Evolutionary conservation across 2,113 vertebrate genomes (phyloP).

Genomic region (Amphiprion ocellaris): DNA sequence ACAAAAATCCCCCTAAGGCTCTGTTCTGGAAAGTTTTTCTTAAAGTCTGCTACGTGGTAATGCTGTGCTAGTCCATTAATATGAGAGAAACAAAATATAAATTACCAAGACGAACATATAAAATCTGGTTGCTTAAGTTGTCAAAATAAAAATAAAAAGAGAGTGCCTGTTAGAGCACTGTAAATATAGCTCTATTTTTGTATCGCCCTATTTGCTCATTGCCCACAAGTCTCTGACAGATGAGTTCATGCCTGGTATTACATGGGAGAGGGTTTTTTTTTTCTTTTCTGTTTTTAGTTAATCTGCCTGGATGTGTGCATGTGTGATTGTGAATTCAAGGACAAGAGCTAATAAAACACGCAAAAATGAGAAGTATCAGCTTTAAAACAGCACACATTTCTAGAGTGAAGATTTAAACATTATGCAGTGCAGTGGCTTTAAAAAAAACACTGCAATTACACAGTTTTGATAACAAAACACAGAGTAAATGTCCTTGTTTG

Average conservation of each 20-base stretch:
- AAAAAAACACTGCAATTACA: neutral
- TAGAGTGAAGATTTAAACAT: neutral
- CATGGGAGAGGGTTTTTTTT: neutral
- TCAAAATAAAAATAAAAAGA: conserved; percentile 24
- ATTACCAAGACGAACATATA: neutral
- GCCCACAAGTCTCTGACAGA: conserved; percentile 7
- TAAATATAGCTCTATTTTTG: conserved; percentile 37
- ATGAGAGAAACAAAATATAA: neutral
- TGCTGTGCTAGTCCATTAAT: neutral
- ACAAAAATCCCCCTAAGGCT: neutral
- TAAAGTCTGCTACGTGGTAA: neutral
- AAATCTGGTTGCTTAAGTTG: conserved; percentile 7
- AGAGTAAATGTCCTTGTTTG: neutral
- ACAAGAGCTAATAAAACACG: too few relatives aligned
- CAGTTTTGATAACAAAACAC: neutral
- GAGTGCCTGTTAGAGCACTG: neutral
- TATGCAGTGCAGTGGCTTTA: neutral
- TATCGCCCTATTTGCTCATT: conserved; percentile 23
- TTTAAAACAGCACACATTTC: neutral
- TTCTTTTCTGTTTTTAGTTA: neutral
- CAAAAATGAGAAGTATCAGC: neutral
- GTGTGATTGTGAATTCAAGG: too few relatives aligned
- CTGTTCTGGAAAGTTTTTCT: neutral
- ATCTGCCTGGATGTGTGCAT: neutral
- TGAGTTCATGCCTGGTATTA: conserved; percentile 19